phyloP scores from a whole-genome alignment of 1,140 invertebrate species.

The Drosophila virilis region DNA sequence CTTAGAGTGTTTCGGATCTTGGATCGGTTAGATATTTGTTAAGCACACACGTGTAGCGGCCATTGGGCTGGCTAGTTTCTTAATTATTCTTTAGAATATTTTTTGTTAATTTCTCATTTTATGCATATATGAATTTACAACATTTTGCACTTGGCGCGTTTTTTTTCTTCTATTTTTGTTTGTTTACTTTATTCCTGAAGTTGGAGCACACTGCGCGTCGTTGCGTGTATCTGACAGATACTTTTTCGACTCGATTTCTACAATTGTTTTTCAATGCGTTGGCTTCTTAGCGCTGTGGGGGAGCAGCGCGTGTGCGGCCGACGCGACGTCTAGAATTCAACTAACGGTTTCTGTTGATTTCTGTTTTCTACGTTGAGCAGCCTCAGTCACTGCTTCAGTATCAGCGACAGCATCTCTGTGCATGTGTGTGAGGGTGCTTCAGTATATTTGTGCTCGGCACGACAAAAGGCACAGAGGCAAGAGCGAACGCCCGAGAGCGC shows the following conservation, averaged over 20 bases:
- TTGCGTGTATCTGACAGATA: conserved; percentile 37
- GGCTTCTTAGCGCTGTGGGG: conserved; percentile 64
- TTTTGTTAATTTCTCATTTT: neutral
- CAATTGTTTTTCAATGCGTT: conserved; percentile 54
- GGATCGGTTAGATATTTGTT: conserved; percentile 27
- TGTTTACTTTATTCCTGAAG: neutral
- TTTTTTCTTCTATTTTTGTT: neutral
- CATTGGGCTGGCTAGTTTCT: conserved; percentile 31
- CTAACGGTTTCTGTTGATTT: conserved; percentile 61
- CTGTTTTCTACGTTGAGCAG: conserved; percentile 40
- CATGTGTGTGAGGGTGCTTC: conserved; percentile 39
- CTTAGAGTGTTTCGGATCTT: conserved; percentile 15
- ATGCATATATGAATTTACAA: conserved; percentile 3
- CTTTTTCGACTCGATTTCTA: conserved; percentile 43
- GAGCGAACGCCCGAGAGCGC: conserved; percentile 25
- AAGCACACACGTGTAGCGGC: conserved; percentile 63
- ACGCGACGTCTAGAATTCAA: conserved; percentile 82
- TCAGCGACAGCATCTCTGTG: conserved; percentile 22
- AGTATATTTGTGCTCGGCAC: conserved; percentile 13
- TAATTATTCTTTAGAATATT: conserved; percentile 5
- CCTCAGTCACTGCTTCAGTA: conserved; percentile 27
- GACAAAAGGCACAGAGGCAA: conserved; percentile 21
- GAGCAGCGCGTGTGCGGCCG: conserved; percentile 82
- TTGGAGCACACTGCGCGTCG: conserved; percentile 22
- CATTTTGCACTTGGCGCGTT: conserved; percentile 30